Conservation (phyloP, 2,888 invertebrate species). For the Sipha maydis region DNA sequence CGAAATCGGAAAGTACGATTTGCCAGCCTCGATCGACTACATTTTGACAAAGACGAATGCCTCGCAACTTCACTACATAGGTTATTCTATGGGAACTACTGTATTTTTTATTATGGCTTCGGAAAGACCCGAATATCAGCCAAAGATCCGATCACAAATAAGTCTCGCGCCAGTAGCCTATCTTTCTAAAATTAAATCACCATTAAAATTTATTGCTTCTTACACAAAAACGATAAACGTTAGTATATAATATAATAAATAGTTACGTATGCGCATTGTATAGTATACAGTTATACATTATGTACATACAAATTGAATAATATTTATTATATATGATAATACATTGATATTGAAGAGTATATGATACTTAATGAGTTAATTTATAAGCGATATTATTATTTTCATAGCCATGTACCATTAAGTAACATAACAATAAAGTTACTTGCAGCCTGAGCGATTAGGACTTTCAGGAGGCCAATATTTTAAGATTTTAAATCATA, state of each 20-base stretch:
- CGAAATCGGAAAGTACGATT: slow-evolving; percentile 85
- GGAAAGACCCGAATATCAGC: slow-evolving; percentile 75
- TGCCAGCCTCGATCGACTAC: slow-evolving; percentile 85
- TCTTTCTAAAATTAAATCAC: slow-evolving; percentile 55
- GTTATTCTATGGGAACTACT: slow-evolving; percentile 91
- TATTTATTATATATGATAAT: no score
- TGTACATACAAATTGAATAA: no score
- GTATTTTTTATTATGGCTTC: slow-evolving; percentile 78
- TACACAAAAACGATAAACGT: slow-evolving; percentile 39
- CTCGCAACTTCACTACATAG: slow-evolving; percentile 77
- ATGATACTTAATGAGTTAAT: no score
- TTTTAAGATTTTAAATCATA: no score
- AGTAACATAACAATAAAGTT: no score
- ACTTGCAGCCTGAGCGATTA: no score
- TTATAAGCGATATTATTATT: no score
- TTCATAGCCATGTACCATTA: no score
- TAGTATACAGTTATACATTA: no score
- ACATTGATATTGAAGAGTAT: no score
- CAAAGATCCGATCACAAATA: slow-evolving; percentile 72
- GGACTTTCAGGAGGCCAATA: no score
- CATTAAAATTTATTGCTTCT: slow-evolving; percentile 14
- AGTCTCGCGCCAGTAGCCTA: slow-evolving; percentile 63
- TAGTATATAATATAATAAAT: slow-evolving; percentile 5
- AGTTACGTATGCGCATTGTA: neutral
- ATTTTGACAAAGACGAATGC: slow-evolving; percentile 70